Evolutionary conservation across 30 jellyfish, hydroid and myxozoan genomes (phyloP), one percentile per base, ranked within the genome.

Genomic region (Turritopsis dohrnii): DNA sequence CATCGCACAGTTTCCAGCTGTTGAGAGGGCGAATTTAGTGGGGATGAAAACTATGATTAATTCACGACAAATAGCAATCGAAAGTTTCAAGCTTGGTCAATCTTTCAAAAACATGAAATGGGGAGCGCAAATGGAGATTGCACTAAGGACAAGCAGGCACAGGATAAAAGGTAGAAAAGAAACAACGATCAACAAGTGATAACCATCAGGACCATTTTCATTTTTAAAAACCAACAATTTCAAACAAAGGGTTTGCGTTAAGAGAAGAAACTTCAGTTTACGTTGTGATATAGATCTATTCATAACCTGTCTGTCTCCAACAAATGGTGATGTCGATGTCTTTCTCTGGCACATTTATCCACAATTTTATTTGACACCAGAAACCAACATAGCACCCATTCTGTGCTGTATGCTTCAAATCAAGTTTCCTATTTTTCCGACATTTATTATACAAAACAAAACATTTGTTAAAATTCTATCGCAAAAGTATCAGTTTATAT

Each of bases 1-100:
- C 9, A 8, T n/a, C 77, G 77, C 0, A 9, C 77, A 69, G 8
- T 23, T 27, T 23, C 0, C 77, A 0, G 31, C 31, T 8, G 16
- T 69, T n/a, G 30, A 69, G 30, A 69, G 31, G 0, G 22, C 9
- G 24, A 17, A 74, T 74, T 24, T 74, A 26, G 1, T 74, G 18
- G 26, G 28, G 8, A 22, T 21, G 27, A 74, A 0, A n/a, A 74
- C 83, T 0, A 41, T 28, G 41, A 23, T 74, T 16, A n/a, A 28
- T 23, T 74, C 83, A 24, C 53, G 65, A 26, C 54, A 74, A 28
- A 0, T 74, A 29, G 83, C 83, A 23, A 26, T 20, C 0, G 27
- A 74, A 4, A n/a, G 83, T 23, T 74, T 74, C 13, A 26, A 23
- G 65, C 83, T 74, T 74, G 83, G 83, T 74, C 65, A 23, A 17